Evolutionary conservation across 92 coral and sea anemone species (phyloP).

Genomic region (Porites evermanni): DNA sequence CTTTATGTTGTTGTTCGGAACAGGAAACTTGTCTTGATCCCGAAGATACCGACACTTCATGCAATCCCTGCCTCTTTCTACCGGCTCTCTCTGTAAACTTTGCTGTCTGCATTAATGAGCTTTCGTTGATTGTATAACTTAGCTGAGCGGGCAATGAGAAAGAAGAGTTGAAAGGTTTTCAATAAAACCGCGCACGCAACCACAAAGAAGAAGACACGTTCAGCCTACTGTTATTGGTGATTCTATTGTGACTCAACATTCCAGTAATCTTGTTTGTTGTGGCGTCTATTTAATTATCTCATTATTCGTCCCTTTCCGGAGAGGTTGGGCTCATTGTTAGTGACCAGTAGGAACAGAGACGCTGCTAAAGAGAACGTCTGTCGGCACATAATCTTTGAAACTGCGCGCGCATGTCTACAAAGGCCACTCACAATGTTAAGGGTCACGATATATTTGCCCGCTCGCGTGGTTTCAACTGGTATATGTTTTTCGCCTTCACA

Average conservation of each 20-base stretch:
- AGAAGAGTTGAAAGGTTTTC: neutral
- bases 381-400: neutral
- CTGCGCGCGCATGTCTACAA: slow-evolving; percentile 37
- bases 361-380: neutral
- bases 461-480: slow-evolving; percentile 13
- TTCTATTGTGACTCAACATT: neutral
- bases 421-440: neutral
- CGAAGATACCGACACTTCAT: too few relatives aligned
- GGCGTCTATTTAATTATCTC: neutral
- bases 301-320: neutral
- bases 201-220: too few relatives aligned
- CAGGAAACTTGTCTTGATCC: too few relatives aligned
- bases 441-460: slow-evolving; percentile 17
- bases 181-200: too few relatives aligned
- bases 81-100: too few relatives aligned
- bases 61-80: too few relatives aligned
- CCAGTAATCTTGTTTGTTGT: neutral
- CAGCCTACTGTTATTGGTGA: too few relatives aligned
- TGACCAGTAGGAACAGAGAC: neutral
- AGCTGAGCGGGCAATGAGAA: neutral
- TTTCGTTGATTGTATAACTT: too few relatives aligned
- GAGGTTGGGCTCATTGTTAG: neutral
- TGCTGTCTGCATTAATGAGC: too few relatives aligned
- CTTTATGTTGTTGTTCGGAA: too few relatives aligned
- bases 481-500: slow-evolving; percentile 33